Base-by-base conservation (phyloP, 2,113 vertebrate genomes). In the Pseudonaja textilis region DNA sequence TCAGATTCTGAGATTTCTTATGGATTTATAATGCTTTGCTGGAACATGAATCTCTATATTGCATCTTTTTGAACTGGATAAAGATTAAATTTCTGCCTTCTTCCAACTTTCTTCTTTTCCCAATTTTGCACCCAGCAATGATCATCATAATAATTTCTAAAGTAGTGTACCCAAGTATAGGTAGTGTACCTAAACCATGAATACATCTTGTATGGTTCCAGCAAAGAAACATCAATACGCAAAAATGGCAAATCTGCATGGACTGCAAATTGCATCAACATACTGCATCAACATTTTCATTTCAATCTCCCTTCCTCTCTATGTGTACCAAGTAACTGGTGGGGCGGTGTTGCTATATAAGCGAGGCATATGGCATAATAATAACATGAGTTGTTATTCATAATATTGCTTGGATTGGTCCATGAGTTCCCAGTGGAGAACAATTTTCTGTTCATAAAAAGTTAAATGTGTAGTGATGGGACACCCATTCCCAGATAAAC, bases 21-120 rank as follows among this genome's bases (percentile, higher is more conserved):
- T 34, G n/a, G 52, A 10, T 55, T 56, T 88, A 29, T 56, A 56
- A 55, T 22, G 52, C 18, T 34, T 23, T 29, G n/a, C 16, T 34
- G 7, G 12, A 56, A 88, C 18, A 55, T 34, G 29, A 34, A 22
- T 20, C 16, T 88, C 7, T 18, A 55, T n/a, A 54, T 18, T 88
- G 26, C n/a, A 88, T 39, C n/a, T 88, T 54, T 25, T 6, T 89
- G 29, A 93, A 93, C 54, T 11, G 93, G 26, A 39, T 52, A 90
- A 54, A 2, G 74, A 54, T 54, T 26, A 16, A 54, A 23, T 39
- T 57, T 20, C 55, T 89, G 39, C 88, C 34, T 5, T 3, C 6
- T 57, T 57, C 34, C 54, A 10, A 89, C 54, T 81, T 81, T 7
- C 5, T 74, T 81, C 16, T 81, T 39, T 8, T 0, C 14, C 34